A percentile compares a stretch with the other conserved stretches of the same genome.
These are phyloP conservation scores for Schizothorax lantsangensis DNA, from an alignment of 2,797 vertebrate species.

Conservation along the genomic window DNA sequence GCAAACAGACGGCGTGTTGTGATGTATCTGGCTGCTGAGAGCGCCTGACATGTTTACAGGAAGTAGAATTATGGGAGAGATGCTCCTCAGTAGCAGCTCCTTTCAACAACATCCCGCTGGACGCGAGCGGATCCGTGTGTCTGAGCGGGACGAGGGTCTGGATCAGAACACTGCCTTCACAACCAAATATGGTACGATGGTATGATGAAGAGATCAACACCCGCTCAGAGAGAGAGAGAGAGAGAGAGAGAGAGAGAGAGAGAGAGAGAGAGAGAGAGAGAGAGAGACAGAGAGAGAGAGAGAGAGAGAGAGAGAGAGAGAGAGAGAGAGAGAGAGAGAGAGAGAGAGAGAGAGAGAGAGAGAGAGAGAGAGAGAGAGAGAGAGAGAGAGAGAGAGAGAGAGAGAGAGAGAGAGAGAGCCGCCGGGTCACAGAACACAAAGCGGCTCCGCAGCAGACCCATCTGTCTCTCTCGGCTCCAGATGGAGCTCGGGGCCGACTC, in stretches of 20 bases:
- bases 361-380: neutral
- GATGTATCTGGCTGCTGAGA: conserved; percentile 58
- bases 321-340: neutral
- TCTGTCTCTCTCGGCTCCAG: conserved; percentile 72
- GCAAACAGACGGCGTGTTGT: conserved; percentile 53
- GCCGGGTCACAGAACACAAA: conserved; percentile 36
- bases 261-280: too few species aligned
- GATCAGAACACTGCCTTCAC: neutral
- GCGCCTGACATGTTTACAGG: conserved; percentile 61
- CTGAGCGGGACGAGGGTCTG: neutral
- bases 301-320: neutral
- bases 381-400: neutral
- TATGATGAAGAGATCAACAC: too few species aligned
- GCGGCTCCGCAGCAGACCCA: conserved; percentile 67
- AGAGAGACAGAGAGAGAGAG: too few species aligned
- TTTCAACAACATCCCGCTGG: conserved; percentile 44
- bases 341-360: neutral
- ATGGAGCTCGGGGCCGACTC: conserved; percentile 60
- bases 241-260: too few species aligned
- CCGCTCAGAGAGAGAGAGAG: too few species aligned
- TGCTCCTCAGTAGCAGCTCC: conserved; percentile 53
- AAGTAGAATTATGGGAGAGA: conserved; percentile 59
- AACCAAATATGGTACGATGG: neutral
- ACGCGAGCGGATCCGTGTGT: neutral
- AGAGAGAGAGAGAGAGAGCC: neutral